These are phyloP conservation scores for Bettongia penicillata DNA, from an alignment of 2,113 vertebrate species.

Conservation along the genomic window DNA sequence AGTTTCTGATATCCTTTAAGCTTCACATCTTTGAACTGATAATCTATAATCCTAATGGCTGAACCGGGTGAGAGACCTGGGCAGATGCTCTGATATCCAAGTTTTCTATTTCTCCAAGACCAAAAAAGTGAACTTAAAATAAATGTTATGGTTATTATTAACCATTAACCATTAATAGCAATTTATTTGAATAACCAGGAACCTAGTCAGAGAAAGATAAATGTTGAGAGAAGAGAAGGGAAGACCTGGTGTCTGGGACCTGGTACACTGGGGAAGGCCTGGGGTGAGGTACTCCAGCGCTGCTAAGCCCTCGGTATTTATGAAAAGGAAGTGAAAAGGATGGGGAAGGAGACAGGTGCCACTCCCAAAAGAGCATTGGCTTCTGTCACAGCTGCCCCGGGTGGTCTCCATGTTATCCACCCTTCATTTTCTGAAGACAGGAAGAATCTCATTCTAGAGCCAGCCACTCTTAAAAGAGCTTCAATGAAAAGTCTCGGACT, in stretches of 20 bases:
- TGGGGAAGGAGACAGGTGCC: neutral
- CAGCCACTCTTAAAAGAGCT: neutral
- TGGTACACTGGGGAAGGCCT: neutral
- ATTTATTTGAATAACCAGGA: neutral
- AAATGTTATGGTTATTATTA: no score
- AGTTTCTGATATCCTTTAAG: no score
- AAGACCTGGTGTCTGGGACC: neutral
- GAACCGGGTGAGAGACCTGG: no score
- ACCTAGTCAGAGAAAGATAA: neutral
- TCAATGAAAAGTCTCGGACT: neutral
- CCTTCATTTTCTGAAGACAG: neutral
- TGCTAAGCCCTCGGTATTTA: neutral
- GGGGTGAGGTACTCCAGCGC: neutral
- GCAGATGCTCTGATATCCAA: no score
- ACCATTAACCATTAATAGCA: neutral
- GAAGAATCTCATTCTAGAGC: neutral
- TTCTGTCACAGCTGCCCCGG: neutral
- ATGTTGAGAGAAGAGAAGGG: neutral
- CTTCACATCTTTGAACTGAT: no score
- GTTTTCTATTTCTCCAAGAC: no score
- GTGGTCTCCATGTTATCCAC: neutral
- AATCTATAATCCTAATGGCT: no score
- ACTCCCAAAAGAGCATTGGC: neutral
- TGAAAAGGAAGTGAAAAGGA: neutral
- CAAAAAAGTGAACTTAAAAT: no score